Evolutionary conservation across 2,797 vertebrate genomes (phyloP).

Genomic region (Chelon auratus): DNA sequence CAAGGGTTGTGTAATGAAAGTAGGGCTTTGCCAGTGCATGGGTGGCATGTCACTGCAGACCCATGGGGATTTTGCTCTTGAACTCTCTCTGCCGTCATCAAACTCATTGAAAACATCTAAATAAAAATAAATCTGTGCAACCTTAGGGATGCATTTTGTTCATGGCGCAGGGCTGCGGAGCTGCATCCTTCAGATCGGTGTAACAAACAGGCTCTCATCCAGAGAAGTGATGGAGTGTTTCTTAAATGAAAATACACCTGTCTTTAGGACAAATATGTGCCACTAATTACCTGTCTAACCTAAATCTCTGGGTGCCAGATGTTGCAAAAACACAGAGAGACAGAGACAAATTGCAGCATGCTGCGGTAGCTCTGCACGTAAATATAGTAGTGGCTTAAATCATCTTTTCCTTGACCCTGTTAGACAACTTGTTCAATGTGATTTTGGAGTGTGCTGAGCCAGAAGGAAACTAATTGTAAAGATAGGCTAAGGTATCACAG

Average conservation of each 20-base stretch:
- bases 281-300: conserved; percentile 91
- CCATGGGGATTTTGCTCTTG: conserved; percentile 16
- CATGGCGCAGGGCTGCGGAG: conserved; percentile 17
- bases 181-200: conserved; percentile 48
- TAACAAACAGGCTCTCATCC: conserved; percentile 73
- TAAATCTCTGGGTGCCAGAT: conserved; percentile 89
- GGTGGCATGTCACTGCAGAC: conserved; percentile 24
- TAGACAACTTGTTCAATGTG: conserved; percentile 84
- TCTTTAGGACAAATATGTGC: conserved; percentile 89
- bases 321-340: conserved; percentile 87
- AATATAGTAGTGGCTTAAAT: conserved; percentile 87
- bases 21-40: conserved; percentile 56
- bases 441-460: conserved; percentile 70
- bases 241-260: conserved; percentile 89
- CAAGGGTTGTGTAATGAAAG: conserved; percentile 77
- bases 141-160: conserved; percentile 1
- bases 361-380: conserved; percentile 81
- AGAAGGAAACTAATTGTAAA: conserved; percentile 80
- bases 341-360: conserved; percentile 84
- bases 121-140: neutral
- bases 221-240: conserved; percentile 85
- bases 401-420: conserved; percentile 89
- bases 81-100: conserved; percentile 24
- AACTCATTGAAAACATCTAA: conserved; percentile 7
- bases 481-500: conserved; percentile 78